These are phyloP conservation scores for Pipra filicauda DNA, from an alignment of 2,113 vertebrate genomes.

Conservation along the genomic window DNA sequence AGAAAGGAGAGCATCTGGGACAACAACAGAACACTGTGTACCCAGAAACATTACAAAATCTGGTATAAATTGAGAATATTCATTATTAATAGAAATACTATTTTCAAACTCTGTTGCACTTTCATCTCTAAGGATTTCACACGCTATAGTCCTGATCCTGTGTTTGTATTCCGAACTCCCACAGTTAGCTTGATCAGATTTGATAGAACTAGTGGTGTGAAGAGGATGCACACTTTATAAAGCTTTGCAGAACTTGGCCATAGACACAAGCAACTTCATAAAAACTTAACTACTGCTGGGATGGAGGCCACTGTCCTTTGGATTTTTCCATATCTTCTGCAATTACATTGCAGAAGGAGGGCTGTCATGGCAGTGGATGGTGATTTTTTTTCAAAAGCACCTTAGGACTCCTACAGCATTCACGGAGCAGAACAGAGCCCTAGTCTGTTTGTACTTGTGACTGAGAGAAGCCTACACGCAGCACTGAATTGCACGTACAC, in stretches of 20 bases:
- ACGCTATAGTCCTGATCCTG: not conserved
- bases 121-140: conserved; percentile 33
- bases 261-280: not conserved
- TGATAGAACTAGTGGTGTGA: conserved; percentile 4
- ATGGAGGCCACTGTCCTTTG: not conserved
- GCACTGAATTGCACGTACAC: rapidly evolving
- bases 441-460: not conserved
- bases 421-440: not conserved
- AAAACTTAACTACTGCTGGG: not conserved
- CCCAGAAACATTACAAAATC: conserved; percentile 22
- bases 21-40: not conserved
- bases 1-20: not conserved
- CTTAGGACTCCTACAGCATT: rapidly evolving
- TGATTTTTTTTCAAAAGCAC: not conserved
- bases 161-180: conserved; percentile 32
- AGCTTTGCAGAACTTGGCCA: not conserved
- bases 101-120: conserved; percentile 28
- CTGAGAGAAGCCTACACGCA: no score
- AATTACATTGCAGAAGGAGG: not conserved
- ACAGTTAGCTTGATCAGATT: conserved; percentile 5
- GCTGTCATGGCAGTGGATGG: not conserved
- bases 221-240: not conserved
- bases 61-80: conserved; percentile 26
- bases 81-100: conserved; percentile 48
- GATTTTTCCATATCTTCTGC: not conserved